These are phyloP conservation scores for Trachurus trachurus DNA, from an alignment of 2,797 vertebrate genomes.

Conservation along the genomic window DNA sequence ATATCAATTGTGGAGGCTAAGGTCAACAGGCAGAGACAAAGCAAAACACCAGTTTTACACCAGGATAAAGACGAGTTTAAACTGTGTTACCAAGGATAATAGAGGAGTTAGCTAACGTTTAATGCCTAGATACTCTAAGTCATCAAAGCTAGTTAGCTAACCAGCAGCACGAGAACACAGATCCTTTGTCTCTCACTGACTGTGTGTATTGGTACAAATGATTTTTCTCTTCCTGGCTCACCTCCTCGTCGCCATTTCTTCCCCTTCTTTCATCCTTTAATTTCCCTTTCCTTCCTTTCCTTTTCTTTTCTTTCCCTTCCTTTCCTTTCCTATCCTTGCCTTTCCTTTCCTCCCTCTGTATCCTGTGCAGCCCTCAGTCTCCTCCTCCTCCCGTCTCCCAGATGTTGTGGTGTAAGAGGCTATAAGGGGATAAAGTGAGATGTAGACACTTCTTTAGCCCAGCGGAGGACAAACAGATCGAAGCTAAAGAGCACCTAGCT, in stretches of 20 bases:
- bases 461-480: constrained; percentile 79
- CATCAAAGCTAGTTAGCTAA: not conserved
- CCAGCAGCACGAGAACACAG: too few species aligned
- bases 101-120: not conserved
- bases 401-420: constrained; percentile 59
- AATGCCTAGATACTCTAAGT: not conserved
- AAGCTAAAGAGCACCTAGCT: constrained; percentile 69
- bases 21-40: constrained; percentile 13
- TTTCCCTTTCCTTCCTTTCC: constrained; percentile 15
- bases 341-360: constrained; percentile 22
- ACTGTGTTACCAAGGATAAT: not conserved
- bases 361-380: constrained; percentile 29
- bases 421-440: constrained; percentile 82
- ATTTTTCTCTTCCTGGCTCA: not conserved
- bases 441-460: constrained; percentile 92
- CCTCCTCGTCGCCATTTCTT: not conserved
- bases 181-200: not conserved
- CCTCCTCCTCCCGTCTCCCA: constrained; percentile 31
- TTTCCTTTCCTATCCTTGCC: not conserved
- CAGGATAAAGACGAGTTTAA: constrained; percentile 8
- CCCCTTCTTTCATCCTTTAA: not conserved
- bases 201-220: not conserved
- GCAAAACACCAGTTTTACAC: constrained; percentile 12
- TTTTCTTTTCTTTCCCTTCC: not conserved
- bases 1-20: constrained; percentile 17